Conservation (phyloP, 2,797 vertebrate species). For the Karalla daura region DNA sequence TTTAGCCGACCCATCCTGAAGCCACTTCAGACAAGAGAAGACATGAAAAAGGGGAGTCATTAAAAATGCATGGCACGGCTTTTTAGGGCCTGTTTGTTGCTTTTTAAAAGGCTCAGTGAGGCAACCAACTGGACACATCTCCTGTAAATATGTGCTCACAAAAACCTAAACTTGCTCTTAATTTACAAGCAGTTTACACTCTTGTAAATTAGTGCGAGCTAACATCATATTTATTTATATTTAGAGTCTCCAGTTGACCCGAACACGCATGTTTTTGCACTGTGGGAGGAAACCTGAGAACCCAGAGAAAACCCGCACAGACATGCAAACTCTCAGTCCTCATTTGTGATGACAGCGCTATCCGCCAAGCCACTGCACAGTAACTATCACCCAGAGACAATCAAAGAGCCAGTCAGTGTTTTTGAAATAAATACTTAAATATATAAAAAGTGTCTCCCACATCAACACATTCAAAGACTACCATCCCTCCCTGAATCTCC, state of each 20-base stretch:
- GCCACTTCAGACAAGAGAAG: neutral
- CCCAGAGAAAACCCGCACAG: too few relatives aligned
- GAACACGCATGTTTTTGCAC: too few relatives aligned
- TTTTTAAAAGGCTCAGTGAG: neutral
- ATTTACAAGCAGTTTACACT: neutral
- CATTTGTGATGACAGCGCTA: too few relatives aligned
- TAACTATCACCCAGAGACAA: constrained; percentile 4
- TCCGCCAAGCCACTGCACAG: too few relatives aligned
- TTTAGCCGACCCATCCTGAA: neutral
- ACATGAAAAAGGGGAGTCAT: constrained; percentile 6
- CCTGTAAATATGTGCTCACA: neutral
- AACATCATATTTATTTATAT: neutral
- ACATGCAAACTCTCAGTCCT: too few relatives aligned
- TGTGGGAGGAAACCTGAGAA: too few relatives aligned
- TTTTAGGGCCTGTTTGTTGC: constrained; percentile 2
- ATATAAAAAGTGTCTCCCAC: neutral
- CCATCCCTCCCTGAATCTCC: constrained; percentile 13
- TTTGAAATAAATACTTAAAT: neutral
- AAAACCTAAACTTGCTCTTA: neutral
- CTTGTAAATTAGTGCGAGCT: neutral
- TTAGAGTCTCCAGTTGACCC: too few relatives aligned
- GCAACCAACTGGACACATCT: neutral
- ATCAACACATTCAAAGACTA: constrained; percentile 28
- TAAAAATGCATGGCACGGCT: constrained; percentile 6
- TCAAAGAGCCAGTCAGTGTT: neutral